Percentiles rank a stretch among this genome's conserved stretches.
These are phyloP conservation scores for Orchestia grillus DNA, from an alignment of 1,140 invertebrate species.

Conservation along the genomic window DNA sequence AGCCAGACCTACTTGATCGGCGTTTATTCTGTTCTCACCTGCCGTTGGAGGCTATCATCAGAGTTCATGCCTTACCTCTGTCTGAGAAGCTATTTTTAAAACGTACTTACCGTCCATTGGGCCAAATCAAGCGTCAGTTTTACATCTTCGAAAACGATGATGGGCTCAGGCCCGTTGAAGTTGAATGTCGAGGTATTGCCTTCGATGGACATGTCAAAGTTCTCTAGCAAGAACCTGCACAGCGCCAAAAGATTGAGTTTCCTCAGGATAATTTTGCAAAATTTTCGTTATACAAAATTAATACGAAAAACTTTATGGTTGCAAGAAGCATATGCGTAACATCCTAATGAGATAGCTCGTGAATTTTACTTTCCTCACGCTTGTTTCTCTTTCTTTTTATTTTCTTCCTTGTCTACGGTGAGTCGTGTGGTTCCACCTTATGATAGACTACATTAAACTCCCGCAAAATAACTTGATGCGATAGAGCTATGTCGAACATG, in stretches of 20 bases:
- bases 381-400: neutral
- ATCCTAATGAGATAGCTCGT: too few species aligned
- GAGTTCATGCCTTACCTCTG: neutral
- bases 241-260: neutral
- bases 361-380: neutral
- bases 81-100: neutral
- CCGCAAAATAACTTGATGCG: neutral
- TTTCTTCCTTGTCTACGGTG: neutral
- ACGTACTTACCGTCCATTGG: neutral
- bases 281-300: too few species aligned
- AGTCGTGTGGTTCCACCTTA: neutral
- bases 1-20: neutral
- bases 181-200: neutral
- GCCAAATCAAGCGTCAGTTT: neutral
- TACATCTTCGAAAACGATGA: neutral
- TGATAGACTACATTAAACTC: neutral
- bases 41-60: neutral
- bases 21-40: neutral
- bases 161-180: neutral
- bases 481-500: neutral
- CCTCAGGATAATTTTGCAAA: neutral
- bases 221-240: conserved; percentile 14
- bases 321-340: too few species aligned
- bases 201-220: conserved; percentile 8
- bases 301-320: too few species aligned